Percentiles rank a stretch among this genome's conserved stretches.
Evolutionary conservation across 1,140 invertebrate genomes (phyloP).

Genomic region (Drosophila grimshawi): DNA sequence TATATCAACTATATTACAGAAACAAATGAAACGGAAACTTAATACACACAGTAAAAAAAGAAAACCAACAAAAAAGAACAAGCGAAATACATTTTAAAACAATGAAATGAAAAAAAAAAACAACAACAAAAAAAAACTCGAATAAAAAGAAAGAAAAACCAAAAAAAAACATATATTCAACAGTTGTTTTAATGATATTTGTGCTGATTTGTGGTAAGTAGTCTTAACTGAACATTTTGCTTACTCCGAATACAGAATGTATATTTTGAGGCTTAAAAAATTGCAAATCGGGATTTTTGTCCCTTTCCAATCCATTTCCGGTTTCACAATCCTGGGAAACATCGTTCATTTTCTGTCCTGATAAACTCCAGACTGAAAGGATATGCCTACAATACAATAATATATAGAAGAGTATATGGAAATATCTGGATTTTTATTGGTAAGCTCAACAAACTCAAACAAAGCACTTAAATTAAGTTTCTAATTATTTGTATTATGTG

Average conservation of each 20-base stretch:
- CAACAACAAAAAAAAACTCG: slow-evolving; percentile 56
- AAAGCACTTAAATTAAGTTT: too few relatives aligned
- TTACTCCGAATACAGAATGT: too few relatives aligned
- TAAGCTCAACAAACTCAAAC: not conserved
- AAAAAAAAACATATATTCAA: slow-evolving; percentile 45
- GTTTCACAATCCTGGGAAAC: too few relatives aligned
- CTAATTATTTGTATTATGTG: not conserved
- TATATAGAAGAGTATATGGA: too few relatives aligned
- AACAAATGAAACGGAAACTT: slow-evolving; percentile 31
- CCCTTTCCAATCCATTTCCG: too few relatives aligned
- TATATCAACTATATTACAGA: slow-evolving; percentile 62
- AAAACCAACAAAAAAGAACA: slow-evolving; percentile 51
- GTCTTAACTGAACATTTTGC: too few relatives aligned
- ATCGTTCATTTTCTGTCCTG: too few relatives aligned
- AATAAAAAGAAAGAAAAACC: slow-evolving; percentile 55
- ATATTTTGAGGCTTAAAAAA: too few relatives aligned
- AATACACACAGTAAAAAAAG: slow-evolving; percentile 40
- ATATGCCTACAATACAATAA: too few relatives aligned
- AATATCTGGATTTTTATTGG: not conserved
- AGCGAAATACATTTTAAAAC: slow-evolving; percentile 78
- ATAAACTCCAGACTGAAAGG: too few relatives aligned
- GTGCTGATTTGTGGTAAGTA: not conserved
- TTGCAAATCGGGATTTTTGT: too few relatives aligned
- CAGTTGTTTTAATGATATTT: slow-evolving; percentile 7
- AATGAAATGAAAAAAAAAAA: slow-evolving; percentile 62